phyloP scores from a whole-genome alignment of 2,113 vertebrate genomes.

The Malurus melanocephalus region DNA sequence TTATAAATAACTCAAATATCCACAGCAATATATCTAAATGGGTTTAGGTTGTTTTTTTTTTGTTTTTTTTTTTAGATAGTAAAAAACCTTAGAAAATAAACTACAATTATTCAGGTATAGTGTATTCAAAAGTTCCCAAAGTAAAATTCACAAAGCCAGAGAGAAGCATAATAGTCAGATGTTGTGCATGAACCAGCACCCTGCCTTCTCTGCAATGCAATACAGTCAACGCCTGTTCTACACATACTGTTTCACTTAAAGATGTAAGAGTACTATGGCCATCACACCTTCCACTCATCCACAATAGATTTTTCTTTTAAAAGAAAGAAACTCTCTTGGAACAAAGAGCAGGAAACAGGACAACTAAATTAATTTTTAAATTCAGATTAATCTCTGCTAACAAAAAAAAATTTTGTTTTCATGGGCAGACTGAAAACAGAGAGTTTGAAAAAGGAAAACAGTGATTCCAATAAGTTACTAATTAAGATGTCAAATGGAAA shows the following conservation, averaged over 20 bases:
- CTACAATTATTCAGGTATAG: not conserved
- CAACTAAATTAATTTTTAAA: not conserved
- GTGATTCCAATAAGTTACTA: not conserved
- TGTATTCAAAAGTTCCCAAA: not conserved
- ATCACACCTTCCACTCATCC: not conserved
- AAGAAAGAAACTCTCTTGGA: not conserved
- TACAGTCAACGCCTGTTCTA: not conserved
- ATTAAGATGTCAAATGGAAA: slow-evolving; percentile 36
- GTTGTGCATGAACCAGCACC: not conserved
- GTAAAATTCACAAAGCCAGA: not conserved
- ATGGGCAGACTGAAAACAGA: not conserved
- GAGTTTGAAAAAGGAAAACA: not conserved
- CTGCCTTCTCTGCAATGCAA: not conserved
- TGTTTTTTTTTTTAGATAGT: too few species aligned
- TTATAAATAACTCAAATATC: not conserved
- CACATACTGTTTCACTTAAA: not conserved
- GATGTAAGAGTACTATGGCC: not conserved
- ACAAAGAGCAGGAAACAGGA: not conserved
- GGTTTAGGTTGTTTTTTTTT: too few species aligned
- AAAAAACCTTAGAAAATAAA: not conserved
- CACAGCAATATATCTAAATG: not conserved
- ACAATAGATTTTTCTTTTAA: not conserved
- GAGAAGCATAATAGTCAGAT: not conserved
- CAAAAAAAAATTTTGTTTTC: not conserved
- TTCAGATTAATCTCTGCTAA: not conserved